Conservation (phyloP, 2,888 invertebrate genomes). For the Drosophila yooni region DNA sequence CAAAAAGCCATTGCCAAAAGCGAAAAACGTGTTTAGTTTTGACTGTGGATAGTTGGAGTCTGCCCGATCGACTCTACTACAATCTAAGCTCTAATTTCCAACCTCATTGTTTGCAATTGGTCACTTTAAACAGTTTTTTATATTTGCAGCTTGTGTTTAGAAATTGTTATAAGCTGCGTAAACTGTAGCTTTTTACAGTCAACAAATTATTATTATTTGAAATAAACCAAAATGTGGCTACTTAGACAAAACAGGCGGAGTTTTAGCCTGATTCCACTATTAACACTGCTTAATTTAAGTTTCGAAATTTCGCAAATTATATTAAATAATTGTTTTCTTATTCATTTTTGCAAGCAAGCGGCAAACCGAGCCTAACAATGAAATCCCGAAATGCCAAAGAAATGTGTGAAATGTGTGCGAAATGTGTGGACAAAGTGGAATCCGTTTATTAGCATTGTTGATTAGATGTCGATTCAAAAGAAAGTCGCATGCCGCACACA, state of each 20-base stretch:
- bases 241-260: accelerated
- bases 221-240: too few relatives aligned
- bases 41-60: background rate
- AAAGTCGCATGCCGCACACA: background rate
- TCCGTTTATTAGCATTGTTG: background rate
- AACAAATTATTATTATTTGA: background rate
- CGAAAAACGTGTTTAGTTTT: background rate
- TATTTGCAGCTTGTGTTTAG: background rate
- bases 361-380: background rate
- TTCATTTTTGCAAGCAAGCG: background rate
- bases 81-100: background rate
- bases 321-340: background rate
- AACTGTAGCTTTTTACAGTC: too few relatives aligned
- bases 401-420: background rate
- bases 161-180: background rate
- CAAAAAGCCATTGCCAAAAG: too few relatives aligned
- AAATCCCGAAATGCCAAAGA: background rate
- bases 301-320: background rate
- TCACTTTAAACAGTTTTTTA: background rate
- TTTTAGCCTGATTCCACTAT: background rate
- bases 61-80: background rate
- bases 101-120: background rate
- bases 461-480: background rate
- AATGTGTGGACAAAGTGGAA: background rate
- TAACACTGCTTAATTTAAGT: background rate